These are phyloP conservation scores for Agrotis exclamationis DNA, from an alignment of 2,888 invertebrate genomes.

Conservation along the genomic window DNA sequence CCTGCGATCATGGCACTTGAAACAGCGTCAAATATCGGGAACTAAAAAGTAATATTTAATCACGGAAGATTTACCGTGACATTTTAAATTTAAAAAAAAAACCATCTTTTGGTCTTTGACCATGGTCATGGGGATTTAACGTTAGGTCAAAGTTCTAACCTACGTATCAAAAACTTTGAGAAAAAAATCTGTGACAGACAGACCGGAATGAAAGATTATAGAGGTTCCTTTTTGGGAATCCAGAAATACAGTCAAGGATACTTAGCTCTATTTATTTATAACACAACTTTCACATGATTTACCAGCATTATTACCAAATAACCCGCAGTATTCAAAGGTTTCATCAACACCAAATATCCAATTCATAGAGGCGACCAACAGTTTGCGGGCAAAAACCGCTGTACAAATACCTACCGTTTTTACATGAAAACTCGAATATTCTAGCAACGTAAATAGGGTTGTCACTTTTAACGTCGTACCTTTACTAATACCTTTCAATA, in stretches of 20 bases:
- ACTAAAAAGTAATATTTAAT: too few relatives aligned
- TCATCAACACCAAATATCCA: slow-evolving; percentile 46
- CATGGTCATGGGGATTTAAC: neutral
- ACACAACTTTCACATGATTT: neutral
- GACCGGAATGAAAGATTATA: neutral
- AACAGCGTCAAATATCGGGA: too few relatives aligned
- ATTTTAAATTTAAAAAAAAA: too few relatives aligned
- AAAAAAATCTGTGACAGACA: neutral
- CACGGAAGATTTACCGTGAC: too few relatives aligned
- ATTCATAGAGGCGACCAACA: slow-evolving; percentile 48
- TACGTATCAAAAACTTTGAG: neutral
- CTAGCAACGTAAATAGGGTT: slow-evolving; percentile 46
- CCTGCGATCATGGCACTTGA: too few relatives aligned
- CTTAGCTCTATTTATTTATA: neutral
- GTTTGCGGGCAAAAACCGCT: slow-evolving; percentile 44
- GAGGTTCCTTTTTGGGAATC: too few relatives aligned
- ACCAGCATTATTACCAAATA: neutral
- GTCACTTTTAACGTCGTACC: slow-evolving; percentile 23
- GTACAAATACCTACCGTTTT: slow-evolving; percentile 38
- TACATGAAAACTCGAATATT: slow-evolving; percentile 52
- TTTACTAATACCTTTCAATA: slow-evolving; percentile 34
- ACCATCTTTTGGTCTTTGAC: too few relatives aligned
- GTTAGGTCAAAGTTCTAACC: neutral
- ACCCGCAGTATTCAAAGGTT: slow-evolving; percentile 10
- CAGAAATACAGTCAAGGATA: neutral